Evolutionary conservation across 2,888 invertebrate genomes (phyloP).

Genomic region (Tachina lurida): DNA sequence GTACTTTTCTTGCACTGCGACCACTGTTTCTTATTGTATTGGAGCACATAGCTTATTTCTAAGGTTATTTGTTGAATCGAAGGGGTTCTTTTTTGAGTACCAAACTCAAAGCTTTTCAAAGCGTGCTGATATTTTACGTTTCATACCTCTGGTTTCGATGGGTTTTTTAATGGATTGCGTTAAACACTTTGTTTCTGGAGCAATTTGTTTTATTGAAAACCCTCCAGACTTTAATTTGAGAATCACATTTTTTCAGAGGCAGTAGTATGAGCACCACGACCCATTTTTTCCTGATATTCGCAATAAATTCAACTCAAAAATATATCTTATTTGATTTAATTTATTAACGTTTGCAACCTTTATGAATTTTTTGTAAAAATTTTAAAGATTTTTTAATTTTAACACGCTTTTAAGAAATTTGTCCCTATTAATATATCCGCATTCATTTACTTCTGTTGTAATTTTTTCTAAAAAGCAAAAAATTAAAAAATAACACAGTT

Average conservation of each 20-base stretch:
- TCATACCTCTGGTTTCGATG: neutral
- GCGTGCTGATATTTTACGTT: neutral
- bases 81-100: neutral
- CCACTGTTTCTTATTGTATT: neutral
- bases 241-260: neutral
- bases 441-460: too few species aligned
- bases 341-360: too few species aligned
- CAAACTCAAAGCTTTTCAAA: neutral
- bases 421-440: too few species aligned
- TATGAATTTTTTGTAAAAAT: too few species aligned
- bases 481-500: too few species aligned
- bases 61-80: neutral
- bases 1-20: neutral
- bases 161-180: neutral
- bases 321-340: too few species aligned
- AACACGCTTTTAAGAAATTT: too few species aligned
- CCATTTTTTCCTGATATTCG: neutral
- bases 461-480: too few species aligned
- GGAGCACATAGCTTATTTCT: neutral
- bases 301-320: too few species aligned
- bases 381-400: too few species aligned
- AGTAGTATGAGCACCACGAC: neutral
- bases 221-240: neutral
- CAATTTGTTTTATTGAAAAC: neutral
- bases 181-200: constrained; percentile 8